Evolutionary conservation across 2,888 invertebrate genomes (phyloP).

Genomic region (Morpho helenor): DNA sequence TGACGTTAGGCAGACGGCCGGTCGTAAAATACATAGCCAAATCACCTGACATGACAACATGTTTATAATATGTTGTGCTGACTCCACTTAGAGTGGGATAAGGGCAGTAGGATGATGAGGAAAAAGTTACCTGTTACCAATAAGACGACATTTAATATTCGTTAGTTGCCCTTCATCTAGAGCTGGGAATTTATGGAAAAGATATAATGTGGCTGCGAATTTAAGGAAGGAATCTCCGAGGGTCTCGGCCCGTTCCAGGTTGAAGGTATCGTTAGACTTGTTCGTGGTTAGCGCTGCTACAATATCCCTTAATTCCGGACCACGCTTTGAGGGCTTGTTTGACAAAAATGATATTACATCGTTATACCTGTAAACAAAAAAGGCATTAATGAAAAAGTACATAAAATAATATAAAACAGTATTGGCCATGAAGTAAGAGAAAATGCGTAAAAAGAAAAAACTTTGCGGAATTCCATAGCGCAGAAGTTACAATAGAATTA

Average conservation of each 20-base stretch:
- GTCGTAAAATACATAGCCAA: too few relatives aligned
- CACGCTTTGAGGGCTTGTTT: slow-evolving; percentile 36
- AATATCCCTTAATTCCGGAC: slow-evolving; percentile 70
- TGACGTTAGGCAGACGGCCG: too few relatives aligned
- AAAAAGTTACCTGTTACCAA: slow-evolving; percentile 88
- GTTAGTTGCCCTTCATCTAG: slow-evolving; percentile 90
- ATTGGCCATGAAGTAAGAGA: too few relatives aligned
- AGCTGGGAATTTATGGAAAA: slow-evolving; percentile 83
- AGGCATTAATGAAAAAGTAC: too few relatives aligned
- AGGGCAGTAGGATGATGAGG: too few relatives aligned
- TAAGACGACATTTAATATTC: slow-evolving; percentile 82
- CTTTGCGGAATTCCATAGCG: too few relatives aligned
- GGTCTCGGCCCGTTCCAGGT: slow-evolving; percentile 91
- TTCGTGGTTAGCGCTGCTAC: slow-evolving; percentile 84
- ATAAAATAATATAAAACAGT: too few relatives aligned
- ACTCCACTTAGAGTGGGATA: too few relatives aligned
- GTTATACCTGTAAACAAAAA: slow-evolving; percentile 41
- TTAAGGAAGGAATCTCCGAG: slow-evolving; percentile 95
- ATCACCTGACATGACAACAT: too few relatives aligned
- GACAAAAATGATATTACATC: slow-evolving; percentile 48
- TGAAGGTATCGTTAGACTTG: slow-evolving; percentile 85
- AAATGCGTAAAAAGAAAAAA: too few relatives aligned
- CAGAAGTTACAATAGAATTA: too few relatives aligned
- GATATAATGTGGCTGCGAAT: slow-evolving; percentile 84
- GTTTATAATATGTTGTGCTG: too few relatives aligned